Base-by-base conservation (phyloP, 2,113 vertebrate genomes). In the Pseudorectes ferrugineus region DNA sequence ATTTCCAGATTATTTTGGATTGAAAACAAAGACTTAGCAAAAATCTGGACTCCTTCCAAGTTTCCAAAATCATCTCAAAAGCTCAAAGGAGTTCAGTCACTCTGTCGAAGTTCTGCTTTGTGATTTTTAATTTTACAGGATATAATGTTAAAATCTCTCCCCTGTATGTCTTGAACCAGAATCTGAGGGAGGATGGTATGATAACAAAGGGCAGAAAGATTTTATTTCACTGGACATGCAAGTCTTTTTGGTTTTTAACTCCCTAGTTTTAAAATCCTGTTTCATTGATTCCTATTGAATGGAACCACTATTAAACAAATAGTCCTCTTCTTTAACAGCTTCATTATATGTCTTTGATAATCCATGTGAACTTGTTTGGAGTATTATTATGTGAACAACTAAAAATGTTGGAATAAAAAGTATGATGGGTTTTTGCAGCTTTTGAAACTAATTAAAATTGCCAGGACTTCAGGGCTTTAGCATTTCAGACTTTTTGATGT, bases 1-100 rank as follows among this genome's bases (percentile, higher is more conserved):
- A 71, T 75, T 95, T 95, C 85, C 92, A 82, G 78, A 88, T 91
- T 93, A 96, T 86, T 92, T 89, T 85, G 77, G 73, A 89, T 90
- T 79, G 86, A 76, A 96, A 96, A 94, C 77, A 95, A 95, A 94
- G 89, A 67, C 4, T 74, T 93, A 93, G 72, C 14, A 92, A 89
- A 92, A 94, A 52, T 55, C n/a, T 96, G 93, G 88, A 91, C 20
- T 81, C 61, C 29, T 86, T 77, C 94, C 89, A 96, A 82, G 54
- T 57, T 94, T 93, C 92, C 67, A 91, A 89, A 96, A 84, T 81
- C 71, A 83, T 58, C 49, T 92, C 6, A 1, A 85, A 78, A 93
- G 35, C 61, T 91, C 55, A 35, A 81, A 92, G 71, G 38, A 55
- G 38, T 96, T 95, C 92, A 82, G 35, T 68, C 61, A 72, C 80